These are phyloP conservation scores for Sebastes baramenuke DNA, from an alignment of 2,797 vertebrate genomes.

Conservation along the genomic window DNA sequence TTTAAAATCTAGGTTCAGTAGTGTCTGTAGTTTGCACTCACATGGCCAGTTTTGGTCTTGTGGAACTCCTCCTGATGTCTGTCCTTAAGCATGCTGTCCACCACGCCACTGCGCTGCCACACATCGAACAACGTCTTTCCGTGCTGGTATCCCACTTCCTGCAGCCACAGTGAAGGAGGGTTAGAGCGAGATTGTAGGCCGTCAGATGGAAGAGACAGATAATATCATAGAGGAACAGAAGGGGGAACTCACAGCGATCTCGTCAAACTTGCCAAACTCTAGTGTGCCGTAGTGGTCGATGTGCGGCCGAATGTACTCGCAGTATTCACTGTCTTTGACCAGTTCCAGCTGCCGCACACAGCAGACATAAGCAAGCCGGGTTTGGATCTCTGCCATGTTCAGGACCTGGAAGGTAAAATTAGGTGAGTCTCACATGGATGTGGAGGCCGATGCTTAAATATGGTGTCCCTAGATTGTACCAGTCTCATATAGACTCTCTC, in stretches of 20 bases:
- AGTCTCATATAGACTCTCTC: neutral
- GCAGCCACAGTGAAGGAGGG: neutral
- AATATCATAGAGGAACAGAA: neutral
- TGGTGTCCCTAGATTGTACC: neutral
- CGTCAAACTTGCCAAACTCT: conserved; percentile 93
- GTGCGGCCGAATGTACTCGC: conserved; percentile 93
- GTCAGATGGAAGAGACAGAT: neutral
- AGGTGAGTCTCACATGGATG: neutral
- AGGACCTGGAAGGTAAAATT: conserved; percentile 82
- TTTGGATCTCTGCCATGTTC: conserved; percentile 98
- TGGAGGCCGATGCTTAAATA: neutral
- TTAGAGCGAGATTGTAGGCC: neutral
- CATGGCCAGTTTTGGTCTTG: conserved; percentile 86
- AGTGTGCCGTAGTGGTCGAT: conserved; percentile 92
- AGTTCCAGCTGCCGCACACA: conserved; percentile 93
- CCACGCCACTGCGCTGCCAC: conserved; percentile 90
- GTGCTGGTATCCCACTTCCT: conserved; percentile 95
- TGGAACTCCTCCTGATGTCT: conserved; percentile 87
- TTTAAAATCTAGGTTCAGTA: neutral
- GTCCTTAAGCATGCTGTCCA: conserved; percentile 93
- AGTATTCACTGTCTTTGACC: conserved; percentile 92
- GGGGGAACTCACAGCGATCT: conserved; percentile 89
- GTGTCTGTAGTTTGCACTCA: conserved; percentile 70
- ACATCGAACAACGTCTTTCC: conserved; percentile 91
- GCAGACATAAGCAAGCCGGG: conserved; percentile 93